Evolutionary conservation across 2,888 invertebrate species (phyloP).

Genomic region (Rambutsinella grinnellia): DNA sequence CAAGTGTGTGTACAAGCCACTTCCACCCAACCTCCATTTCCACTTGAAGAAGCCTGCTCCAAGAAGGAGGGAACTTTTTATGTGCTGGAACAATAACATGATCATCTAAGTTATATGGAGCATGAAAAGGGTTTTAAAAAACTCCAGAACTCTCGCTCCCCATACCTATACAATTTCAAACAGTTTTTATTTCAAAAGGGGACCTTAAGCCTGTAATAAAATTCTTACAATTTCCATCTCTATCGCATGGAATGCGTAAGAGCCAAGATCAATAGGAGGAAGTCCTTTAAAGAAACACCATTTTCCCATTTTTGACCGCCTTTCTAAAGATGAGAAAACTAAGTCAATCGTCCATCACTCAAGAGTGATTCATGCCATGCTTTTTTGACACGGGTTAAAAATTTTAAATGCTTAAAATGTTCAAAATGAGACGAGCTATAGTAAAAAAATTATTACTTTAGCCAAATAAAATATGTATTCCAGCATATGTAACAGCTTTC

Average conservation of each 20-base stretch:
- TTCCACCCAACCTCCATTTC: slow-evolving; percentile 20
- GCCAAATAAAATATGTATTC: neutral
- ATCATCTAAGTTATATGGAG: slow-evolving; percentile 52
- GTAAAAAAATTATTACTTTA: neutral
- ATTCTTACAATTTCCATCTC: neutral
- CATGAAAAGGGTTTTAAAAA: slow-evolving; percentile 49
- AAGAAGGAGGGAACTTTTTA: slow-evolving; percentile 6
- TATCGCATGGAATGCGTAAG: slow-evolving; percentile 6
- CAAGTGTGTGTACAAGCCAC: neutral
- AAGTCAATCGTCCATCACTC: neutral
- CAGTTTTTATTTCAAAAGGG: neutral
- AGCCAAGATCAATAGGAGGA: neutral
- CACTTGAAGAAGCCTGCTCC: slow-evolving; percentile 9
- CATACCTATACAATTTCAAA: neutral
- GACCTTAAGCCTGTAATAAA: neutral
- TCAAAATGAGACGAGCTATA: neutral
- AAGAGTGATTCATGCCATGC: no score
- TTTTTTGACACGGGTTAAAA: no score
- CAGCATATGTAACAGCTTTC: neutral
- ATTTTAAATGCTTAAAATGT: no score
- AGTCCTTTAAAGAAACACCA: slow-evolving; percentile 8
- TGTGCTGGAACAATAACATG: slow-evolving; percentile 21
- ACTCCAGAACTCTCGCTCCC: no score
- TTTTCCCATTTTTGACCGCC: slow-evolving; percentile 12
- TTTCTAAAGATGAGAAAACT: slow-evolving; percentile 20